Base-by-base conservation (phyloP, 2,797 vertebrate genomes). In the Clangula hyemalis region DNA sequence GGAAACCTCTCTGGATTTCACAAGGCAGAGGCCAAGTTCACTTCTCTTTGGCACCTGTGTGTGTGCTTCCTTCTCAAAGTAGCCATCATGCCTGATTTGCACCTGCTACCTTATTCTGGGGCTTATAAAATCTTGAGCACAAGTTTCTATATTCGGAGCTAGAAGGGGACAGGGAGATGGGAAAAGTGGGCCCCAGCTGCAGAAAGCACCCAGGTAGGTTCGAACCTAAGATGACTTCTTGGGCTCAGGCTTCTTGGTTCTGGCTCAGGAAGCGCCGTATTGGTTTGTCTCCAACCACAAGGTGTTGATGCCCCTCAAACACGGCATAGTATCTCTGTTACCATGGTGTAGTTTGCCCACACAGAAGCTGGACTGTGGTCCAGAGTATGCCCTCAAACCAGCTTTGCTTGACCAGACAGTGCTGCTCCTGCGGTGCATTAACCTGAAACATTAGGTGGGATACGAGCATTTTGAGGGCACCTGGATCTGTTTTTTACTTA, bases 391-490 rank as follows among this genome's bases (percentile, higher is more conserved):
- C 87, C 18, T 27, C 0, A 0, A 41, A n/a, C 21, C 1, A 4
- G 15, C 25, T 78, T 14, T 54, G 39, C 21, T 57, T 64, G 72
- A 53, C 16, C 51, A 28, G 32, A 13, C 6, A 2, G 8, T 54
- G 57, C 17, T 73, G 39, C 9, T 85, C 53, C 32, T 68, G 61
- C 81, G 36, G 17, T 39, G 34, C 58, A 87, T 32, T 65, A 65
- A 41, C 69, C 69, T 32, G 21, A 91, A 86, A 11, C 20, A 32
- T 64, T 53, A 49, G 25, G 32, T 64, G 60, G 43, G 25, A 70
- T 2, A 4, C 39, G 60, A 70, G 16, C 1, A 0, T 70, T 18
- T 19, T 18, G 38, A 13, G 22, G 34, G 8, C 0, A 4, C 4
- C 53, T 66, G 39, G 45, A 75, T 75, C 68, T 36, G 21, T 68